These are phyloP conservation scores for Sciaenops ocellatus DNA, from an alignment of 2,797 vertebrate genomes.

Conservation along the genomic window DNA sequence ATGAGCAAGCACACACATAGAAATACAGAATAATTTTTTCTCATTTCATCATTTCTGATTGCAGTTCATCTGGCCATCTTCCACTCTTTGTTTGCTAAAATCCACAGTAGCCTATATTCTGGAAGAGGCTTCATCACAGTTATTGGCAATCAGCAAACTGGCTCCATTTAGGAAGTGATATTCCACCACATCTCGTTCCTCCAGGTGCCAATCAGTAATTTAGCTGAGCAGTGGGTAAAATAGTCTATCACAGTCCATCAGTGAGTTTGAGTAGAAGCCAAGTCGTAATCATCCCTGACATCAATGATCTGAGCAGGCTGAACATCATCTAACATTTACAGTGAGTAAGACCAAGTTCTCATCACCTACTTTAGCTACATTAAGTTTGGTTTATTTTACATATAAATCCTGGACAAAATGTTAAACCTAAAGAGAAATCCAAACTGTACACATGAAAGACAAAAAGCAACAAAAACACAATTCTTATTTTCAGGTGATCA, in stretches of 20 bases:
- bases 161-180: conserved; percentile 31
- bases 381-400: not conserved
- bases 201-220: conserved; percentile 41
- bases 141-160: conserved; percentile 45
- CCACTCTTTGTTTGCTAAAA: conserved; percentile 46
- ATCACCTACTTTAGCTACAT: not conserved
- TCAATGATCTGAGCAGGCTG: not conserved
- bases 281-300: conserved; percentile 19
- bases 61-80: conserved; percentile 26
- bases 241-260: conserved; percentile 3
- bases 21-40: conserved; percentile 24
- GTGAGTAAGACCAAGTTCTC: not conserved
- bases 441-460: no score
- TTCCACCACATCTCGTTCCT: conserved; percentile 23
- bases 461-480: not conserved
- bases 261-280: conserved; percentile 10
- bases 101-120: conserved; percentile 22
- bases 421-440: not conserved
- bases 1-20: conserved; percentile 8
- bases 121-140: conserved; percentile 26
- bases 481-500: no score
- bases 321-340: not conserved
- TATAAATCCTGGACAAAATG: not conserved
- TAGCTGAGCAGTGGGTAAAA: conserved; percentile 16
- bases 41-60: no score